phyloP scores from a whole-genome alignment of 2,888 invertebrate species.

The Germaria angustata region DNA sequence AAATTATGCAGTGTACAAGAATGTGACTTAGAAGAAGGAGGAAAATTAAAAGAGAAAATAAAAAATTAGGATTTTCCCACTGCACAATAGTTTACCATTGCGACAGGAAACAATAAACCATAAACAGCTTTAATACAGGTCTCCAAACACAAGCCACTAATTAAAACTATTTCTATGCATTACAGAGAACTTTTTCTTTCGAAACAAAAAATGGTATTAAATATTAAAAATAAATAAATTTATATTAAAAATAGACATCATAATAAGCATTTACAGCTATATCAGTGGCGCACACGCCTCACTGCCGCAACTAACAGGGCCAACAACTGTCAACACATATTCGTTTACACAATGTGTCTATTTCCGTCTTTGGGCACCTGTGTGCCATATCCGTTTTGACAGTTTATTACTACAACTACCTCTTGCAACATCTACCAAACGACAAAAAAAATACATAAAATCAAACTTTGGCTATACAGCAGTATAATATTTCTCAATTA shows the following conservation, averaged over 20 bases:
- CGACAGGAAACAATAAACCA: constrained; percentile 55
- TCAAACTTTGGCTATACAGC: constrained; percentile 4
- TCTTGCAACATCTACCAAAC: not conserved
- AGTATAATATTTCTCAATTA: constrained; percentile 27
- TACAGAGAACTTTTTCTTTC: constrained; percentile 20
- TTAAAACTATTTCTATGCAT: constrained; percentile 63
- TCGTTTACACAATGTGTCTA: constrained; percentile 41
- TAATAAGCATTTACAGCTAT: constrained; percentile 47
- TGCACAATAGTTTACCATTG: not conserved
- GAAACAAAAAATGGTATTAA: constrained; percentile 28
- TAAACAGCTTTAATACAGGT: constrained; percentile 52
- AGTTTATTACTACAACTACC: not conserved
- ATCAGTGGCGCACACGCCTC: constrained; percentile 38
- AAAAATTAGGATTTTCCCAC: constrained; percentile 56
- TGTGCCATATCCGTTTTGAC: constrained; percentile 64
- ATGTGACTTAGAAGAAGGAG: not conserved
- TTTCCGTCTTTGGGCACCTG: constrained; percentile 65
- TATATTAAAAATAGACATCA: constrained; percentile 48
- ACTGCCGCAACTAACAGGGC: constrained; percentile 3
- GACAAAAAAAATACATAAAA: not conserved
- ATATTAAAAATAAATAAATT: constrained; percentile 40
- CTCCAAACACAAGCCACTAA: constrained; percentile 25
- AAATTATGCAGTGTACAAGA: constrained; percentile 15
- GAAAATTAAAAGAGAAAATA: constrained; percentile 3
- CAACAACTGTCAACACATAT: constrained; percentile 44